Conservation (phyloP, 1,140 invertebrate species). For the Lucilia cuprina region DNA sequence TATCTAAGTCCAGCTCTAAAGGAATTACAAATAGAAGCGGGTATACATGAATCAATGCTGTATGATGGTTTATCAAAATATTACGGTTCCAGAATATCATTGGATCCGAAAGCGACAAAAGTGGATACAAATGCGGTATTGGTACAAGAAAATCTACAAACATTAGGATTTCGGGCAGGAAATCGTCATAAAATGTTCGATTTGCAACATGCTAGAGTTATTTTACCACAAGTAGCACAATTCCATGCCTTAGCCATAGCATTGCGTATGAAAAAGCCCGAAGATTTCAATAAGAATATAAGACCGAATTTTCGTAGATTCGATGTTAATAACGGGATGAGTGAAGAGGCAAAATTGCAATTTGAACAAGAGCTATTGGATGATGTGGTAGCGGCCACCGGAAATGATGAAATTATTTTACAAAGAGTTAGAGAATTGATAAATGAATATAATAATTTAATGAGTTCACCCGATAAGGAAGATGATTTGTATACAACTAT, state of each 20-base stretch:
- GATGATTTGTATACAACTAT: conserved; percentile 64
- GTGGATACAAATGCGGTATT: conserved; percentile 68
- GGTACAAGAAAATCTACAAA: conserved; percentile 68
- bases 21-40: conserved; percentile 64
- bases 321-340: conserved; percentile 49
- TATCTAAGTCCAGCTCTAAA: conserved; percentile 64
- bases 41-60: conserved; percentile 56
- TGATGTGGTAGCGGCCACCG: conserved; percentile 18
- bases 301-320: conserved; percentile 58
- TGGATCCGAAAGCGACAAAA: conserved; percentile 55
- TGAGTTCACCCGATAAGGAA: conserved; percentile 39
- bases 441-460: conserved; percentile 38
- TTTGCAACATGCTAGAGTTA: conserved; percentile 63
- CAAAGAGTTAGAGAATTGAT: conserved; percentile 43
- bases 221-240: conserved; percentile 65
- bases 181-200: conserved; percentile 65
- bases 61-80: conserved; percentile 65
- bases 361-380: conserved; percentile 36
- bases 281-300: conserved; percentile 63
- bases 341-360: conserved; percentile 30
- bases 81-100: conserved; percentile 65
- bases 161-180: conserved; percentile 63
- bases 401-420: conserved; percentile 42
- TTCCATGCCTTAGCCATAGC: conserved; percentile 69
- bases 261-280: conserved; percentile 64